Percentiles rank a stretch among this genome's conserved stretches.
These are phyloP conservation scores for Vanessa atalanta DNA, from an alignment of 1,140 invertebrate genomes.

Conservation along the genomic window DNA sequence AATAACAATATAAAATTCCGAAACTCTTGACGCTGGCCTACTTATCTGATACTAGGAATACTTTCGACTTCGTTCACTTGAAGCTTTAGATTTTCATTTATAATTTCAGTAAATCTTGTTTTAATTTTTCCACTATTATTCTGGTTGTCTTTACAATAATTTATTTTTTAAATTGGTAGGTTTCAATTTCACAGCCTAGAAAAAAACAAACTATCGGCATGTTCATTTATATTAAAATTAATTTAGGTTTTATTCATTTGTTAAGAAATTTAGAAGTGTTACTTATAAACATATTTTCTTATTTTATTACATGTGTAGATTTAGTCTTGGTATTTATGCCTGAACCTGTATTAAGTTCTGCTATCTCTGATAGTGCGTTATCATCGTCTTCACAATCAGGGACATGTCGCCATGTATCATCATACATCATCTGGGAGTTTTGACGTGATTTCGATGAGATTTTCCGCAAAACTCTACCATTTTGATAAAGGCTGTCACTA, in stretches of 20 bases:
- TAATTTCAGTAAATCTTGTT: too few relatives aligned
- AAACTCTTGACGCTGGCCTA: conserved; percentile 37
- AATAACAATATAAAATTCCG: conserved; percentile 40
- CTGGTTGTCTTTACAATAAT: too few relatives aligned
- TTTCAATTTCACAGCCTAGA: too few relatives aligned
- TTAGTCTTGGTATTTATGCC: conserved; percentile 1
- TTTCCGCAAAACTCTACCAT: conserved; percentile 50
- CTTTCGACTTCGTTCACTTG: background rate
- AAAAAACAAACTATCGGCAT: too few relatives aligned
- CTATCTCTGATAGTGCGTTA: conserved; percentile 55
- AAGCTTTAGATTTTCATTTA: too few relatives aligned
- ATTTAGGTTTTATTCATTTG: too few relatives aligned
- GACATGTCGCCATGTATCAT: conserved; percentile 65
- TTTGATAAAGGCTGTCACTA: conserved; percentile 51
- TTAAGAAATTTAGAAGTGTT: too few relatives aligned
- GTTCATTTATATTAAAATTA: too few relatives aligned
- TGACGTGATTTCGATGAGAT: conserved; percentile 55
- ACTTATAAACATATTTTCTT: too few relatives aligned
- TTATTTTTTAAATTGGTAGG: too few relatives aligned
- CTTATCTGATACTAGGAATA: conserved; percentile 44
- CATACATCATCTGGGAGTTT: conserved; percentile 69
- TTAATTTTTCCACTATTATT: too few relatives aligned
- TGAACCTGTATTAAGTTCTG: conserved; percentile 28
- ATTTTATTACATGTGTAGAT: background rate
- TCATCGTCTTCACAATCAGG: conserved; percentile 58